Base-by-base conservation (phyloP, 2,888 invertebrate genomes). In the Epinotia bilunana region DNA sequence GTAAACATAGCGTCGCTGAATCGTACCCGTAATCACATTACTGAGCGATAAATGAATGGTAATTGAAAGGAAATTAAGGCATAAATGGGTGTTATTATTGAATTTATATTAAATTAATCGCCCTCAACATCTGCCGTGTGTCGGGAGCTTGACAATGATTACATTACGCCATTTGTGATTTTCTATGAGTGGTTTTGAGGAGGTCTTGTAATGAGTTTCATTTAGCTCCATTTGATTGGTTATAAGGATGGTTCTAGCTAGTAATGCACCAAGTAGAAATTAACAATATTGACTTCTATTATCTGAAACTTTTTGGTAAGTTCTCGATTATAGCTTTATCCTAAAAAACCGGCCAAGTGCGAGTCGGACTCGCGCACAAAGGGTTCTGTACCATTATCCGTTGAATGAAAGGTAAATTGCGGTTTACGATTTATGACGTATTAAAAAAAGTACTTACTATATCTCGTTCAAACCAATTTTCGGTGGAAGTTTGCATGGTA, bases 61-160 rank as follows among this genome's bases (percentile, higher is more conserved):
- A 93, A 93, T 94, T 93, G 93, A 87, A 88, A 91, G 93, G 93
- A 94, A 93, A 94, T 94, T 93, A 93, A 91, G 91, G 92, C 91
- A 93, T 93, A 93, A 93, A 92, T 92, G 93, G 91, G 83, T 88
- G 91, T 92, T 93, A 92, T 93, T 93, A 94, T 93, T 93, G 92
- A 94, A 92, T 94, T 92, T 92, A 93, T 93, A 92, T 93, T 90
- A 91, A 93, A 93, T 93, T 92, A 93, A 92, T 90, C 91, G 90
- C 89, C 88, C 87, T 85, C 83, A 84, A 85, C 93, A 94, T 93
- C 93, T 93, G 94, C 88, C 92, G 92, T 85, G 81, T 83, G 80
- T 79, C 77, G 81, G 78, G 73, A 79, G 77, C 80, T 80, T 78
- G 73, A 83, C 83, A 83, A 83, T 82, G 80, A 80, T 81, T 83